Percentiles rank a stretch among this genome's conserved stretches.
phyloP scores from a whole-genome alignment of 2,888 invertebrate genomes.

The Eulithis testata region DNA sequence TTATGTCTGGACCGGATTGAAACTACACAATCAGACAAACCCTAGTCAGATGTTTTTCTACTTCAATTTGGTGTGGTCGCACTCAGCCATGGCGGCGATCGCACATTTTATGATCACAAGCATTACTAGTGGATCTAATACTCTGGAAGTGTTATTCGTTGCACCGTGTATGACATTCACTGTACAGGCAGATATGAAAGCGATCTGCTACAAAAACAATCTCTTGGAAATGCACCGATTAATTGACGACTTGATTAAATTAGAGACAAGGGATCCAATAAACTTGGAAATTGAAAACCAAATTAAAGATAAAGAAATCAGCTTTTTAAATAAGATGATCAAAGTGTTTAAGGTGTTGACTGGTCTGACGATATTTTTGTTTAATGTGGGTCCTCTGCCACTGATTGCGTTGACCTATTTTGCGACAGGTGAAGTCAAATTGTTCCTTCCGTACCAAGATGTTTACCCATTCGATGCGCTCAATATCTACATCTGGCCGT shows the following conservation, averaged over 20 bases:
- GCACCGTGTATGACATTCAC: slow-evolving; percentile 9
- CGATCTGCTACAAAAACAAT: not conserved
- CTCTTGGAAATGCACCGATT: slow-evolving; percentile 1
- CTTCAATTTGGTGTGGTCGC: slow-evolving; percentile 4
- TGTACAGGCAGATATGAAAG: slow-evolving; percentile 1
- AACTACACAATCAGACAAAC: slow-evolving; percentile 8
- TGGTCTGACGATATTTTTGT: slow-evolving; percentile 6
- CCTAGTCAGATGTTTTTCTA: slow-evolving; percentile 1
- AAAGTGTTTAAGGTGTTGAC: slow-evolving; percentile 6
- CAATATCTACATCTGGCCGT: slow-evolving; percentile 45
- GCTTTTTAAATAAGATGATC: slow-evolving; percentile 5
- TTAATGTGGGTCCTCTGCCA: slow-evolving; percentile 9
- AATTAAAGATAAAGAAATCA: slow-evolving; percentile 6
- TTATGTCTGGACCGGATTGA: slow-evolving; percentile 10
- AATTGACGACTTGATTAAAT: slow-evolving; percentile 8
- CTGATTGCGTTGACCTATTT: slow-evolving; percentile 15
- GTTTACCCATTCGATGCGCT: slow-evolving; percentile 2
- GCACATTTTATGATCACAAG: not conserved
- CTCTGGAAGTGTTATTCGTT: slow-evolving; percentile 11
- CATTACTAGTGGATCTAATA: not conserved
- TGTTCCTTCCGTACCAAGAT: slow-evolving; percentile 14
- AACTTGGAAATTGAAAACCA: slow-evolving; percentile 1
- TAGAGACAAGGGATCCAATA: slow-evolving; percentile 1
- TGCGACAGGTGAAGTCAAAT: slow-evolving; percentile 3
- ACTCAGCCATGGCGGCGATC: not conserved